Base-by-base conservation (phyloP, 1,140 invertebrate species). In the Camponotus pennsylvanicus region DNA sequence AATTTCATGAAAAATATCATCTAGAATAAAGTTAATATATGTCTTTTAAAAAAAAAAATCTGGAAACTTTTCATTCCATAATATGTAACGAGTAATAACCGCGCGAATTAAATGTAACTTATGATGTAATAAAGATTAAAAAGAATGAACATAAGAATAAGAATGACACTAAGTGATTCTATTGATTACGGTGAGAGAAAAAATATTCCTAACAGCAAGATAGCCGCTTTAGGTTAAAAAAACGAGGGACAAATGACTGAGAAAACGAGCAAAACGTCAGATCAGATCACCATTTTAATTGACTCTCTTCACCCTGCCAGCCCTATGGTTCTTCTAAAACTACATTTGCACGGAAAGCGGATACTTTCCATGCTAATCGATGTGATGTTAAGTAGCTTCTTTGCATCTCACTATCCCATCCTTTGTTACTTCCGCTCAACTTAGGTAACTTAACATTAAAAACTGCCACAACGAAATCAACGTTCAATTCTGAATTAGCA, bases 311-410 rank as follows among this genome's bases (percentile, higher is more conserved):
- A 55, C 57, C 59, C n/a, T 61, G 42, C 13, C 32, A 21, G n/a
- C 52, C 49, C n/a, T 71, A 52, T 73, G 69, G 77, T 71, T 66
- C 87, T 86, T 86, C 70, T 80, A 42, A 66, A 59, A 75, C 71
- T 42, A 32, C 77, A 69, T 77, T 89, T 89, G 55, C 63, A 61
- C 42, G 40, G 32, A 67, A 63, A 89, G 59, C 63, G 73, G 71
- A 89, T 73, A 89, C 84, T 89, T 89, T 89, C 87, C 78, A 89
- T 89, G 87, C 88, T 89, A 89, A 89, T 89, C 77, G 84, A 89
- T 89, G 84, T 77, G 77, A 83, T 49, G 77, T 78, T 86, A 83
- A 86, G 87, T 73, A 89, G 76, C 76, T 86, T 69, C 83, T 34
- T 59, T 64, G 55, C 67, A 42, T 15, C 61, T 40, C 11, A 45